Base-by-base conservation (phyloP, 2,113 vertebrate species). In the Marmota flaviventris region DNA sequence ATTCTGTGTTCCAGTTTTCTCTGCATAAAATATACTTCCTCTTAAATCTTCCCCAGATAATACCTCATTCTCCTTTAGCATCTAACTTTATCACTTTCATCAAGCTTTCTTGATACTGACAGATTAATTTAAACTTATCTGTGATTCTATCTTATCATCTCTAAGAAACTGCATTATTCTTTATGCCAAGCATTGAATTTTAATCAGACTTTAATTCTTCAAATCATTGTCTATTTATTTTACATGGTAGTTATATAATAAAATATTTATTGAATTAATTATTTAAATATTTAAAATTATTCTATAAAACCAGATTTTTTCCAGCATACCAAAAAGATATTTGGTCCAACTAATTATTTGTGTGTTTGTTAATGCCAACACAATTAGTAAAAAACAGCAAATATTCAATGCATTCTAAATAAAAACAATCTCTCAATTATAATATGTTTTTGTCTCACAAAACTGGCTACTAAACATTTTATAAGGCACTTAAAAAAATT, bases 401-500 rank as follows among this genome's bases (percentile, higher is more conserved):
- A 96, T 48, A 85, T 34, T 82, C 53, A 69, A n/a, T 78, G 53
- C 14, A 78, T 89, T 18, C 22, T 85, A 61, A 93, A 97, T 53
- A 93, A 89, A 96, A 95, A 53, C 86, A 72, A 88, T 94, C 48
- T 93, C 25, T 87, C 90, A 92, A 92, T 87, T 92, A 93, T 85
- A 89, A 85, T 92, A 91, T 93, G 37, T 77, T 94, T 96, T 88
- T 25, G 77, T 58, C 32, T 97, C 73, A 61, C 10, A 76, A 96
- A 93, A 93, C 25, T 96, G 95, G 39, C 72, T 91, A 94, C 63
- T 94, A 95, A 96, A 92, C 79, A 96, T 94, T 96, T 97, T 91
- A 94, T 94, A 95, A 97, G 73, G 4, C 65, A 93, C 42, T 95
- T 88, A 42, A 93, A 89, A 82, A 93, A 70, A 93, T 37, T 24